Base-by-base conservation (phyloP, 2,113 vertebrate genomes). In the Holacanthus passer region DNA sequence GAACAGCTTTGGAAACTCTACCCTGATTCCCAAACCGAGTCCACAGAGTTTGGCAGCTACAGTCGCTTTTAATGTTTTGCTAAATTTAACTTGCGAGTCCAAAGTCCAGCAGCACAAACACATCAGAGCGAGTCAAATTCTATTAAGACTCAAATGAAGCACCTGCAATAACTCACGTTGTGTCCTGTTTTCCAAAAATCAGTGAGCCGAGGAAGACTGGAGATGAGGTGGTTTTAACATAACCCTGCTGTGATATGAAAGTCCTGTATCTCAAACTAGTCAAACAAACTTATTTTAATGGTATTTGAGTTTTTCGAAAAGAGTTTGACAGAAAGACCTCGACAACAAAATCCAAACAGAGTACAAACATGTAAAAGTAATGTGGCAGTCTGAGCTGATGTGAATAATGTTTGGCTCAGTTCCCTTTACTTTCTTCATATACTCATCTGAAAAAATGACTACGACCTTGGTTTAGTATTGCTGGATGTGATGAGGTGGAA, bases 401-500 rank as follows among this genome's bases (percentile, higher is more conserved):
- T 19, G 66, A 82, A 35, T 39, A 72, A 52, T 22, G 39, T 73
- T 75, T 72, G 52, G 66, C 73, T 85, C 22, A 24, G 29, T 79
- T 88, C 60, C 50, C 37, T 77, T 84, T 63, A 37, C 59, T 68
- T 60, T 83, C 70, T 71, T 78, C 37, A 75, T 65, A 80, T 12
- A 59, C 20, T 69, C 35, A 20, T 55, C 16, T 17, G 29, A 19
- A 7, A 58, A 14, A 63, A 37, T 1, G 48, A 65, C 66, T 48
- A 41, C 60, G 27, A 68, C 60, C n/a, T 69, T 48, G 63, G 37
- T 86, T 77, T 81, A 53, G 83, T 79, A 84, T 87, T 87, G 93
- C 93, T 90, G 77, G 79, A 87, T 65, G 78, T 72, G 73, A 88
- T 64, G 86, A 73, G 74, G 86, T 77, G 85, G 79, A 87, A 75